Base-by-base conservation (phyloP, 2,888 invertebrate genomes). In the Aphrophora alni region DNA sequence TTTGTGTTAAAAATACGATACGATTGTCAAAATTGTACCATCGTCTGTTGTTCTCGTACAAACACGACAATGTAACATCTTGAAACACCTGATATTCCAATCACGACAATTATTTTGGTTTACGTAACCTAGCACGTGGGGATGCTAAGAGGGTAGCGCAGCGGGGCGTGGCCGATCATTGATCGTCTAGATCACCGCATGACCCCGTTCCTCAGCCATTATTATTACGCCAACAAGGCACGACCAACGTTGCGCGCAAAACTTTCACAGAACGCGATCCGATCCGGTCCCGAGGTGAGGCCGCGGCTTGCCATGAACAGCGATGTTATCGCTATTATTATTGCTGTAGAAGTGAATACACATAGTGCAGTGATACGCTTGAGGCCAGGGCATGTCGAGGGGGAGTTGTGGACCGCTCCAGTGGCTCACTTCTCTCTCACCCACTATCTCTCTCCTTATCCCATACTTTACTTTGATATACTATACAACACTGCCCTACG, bases 301-400 rank as follows among this genome's bases (percentile, higher is more conserved):
- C 73, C 73, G 38, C 14, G 71, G 28, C 24, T 68, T 8, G 14
- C 26, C 71, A 26, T 26, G 71, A 28, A 21, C 28, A 28, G 24
- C 59, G 78, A 79, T 79, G 51, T 27, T 79, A 79, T 79, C 77
- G 44, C 69, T 73, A 38, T 74, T 79, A 78, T 78, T 78, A 74
- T 51, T 59, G 59, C 59, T n/a, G 59, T 59, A 59, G 59, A 59
- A 74, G 78, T 73, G 78, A 78, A 73, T 78, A 78, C 78, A 78
- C 78, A 78, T 72, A 73, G 81, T 69, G 78, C 44, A 69, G 78
- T 80, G 78, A 75, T 77, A 75, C 59, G 38, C 78, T 72, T 10
- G 71, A 69, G 78, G 75, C 75, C 25, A 59, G 70, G 78, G 81
- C 76, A 72, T 75, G 77, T 77, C 77, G n/a, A n/a, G n/a, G n/a